These are phyloP conservation scores for Andricus grossulariae DNA, from an alignment of 1,140 invertebrate genomes.

Conservation along the genomic window DNA sequence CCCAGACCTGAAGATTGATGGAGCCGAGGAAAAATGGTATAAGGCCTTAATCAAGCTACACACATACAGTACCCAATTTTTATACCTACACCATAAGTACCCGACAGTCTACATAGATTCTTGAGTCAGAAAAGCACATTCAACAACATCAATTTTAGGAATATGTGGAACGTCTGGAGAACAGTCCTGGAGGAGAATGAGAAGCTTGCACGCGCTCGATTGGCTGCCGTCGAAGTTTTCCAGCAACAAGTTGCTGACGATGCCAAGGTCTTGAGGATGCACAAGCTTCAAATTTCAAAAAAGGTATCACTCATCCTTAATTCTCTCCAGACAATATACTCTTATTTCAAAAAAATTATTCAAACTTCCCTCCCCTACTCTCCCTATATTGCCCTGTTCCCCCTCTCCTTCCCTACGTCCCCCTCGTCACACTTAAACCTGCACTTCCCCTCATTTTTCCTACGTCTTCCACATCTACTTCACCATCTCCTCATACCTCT, in stretches of 20 bases:
- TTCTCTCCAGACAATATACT: too few species aligned
- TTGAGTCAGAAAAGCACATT: slow-evolving; percentile 36
- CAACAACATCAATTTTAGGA: slow-evolving; percentile 79
- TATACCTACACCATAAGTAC: slow-evolving; percentile 12
- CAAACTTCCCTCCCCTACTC: too few species aligned
- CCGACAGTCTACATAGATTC: slow-evolving; percentile 22
- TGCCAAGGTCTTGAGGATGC: slow-evolving; percentile 87
- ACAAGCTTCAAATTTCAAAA: slow-evolving; percentile 91
- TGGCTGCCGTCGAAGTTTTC: slow-evolving; percentile 95
- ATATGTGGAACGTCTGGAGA: slow-evolving; percentile 97
- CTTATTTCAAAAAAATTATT: too few species aligned
- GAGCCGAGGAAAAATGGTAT: slow-evolving; percentile 93
- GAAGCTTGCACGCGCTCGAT: slow-evolving; percentile 90
- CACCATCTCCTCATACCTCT: too few species aligned
- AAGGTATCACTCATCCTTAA: slow-evolving; percentile 79
- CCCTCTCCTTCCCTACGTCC: too few species aligned
- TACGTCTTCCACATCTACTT: too few species aligned
- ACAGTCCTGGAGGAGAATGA: slow-evolving; percentile 96
- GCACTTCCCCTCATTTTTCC: too few species aligned
- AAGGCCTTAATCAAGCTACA: slow-evolving; percentile 4
- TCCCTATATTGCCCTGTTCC: too few species aligned
- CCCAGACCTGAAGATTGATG: slow-evolving; percentile 90
- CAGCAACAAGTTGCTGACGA: slow-evolving; percentile 96
- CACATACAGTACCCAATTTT: neutral
- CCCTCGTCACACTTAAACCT: too few species aligned